Percentiles rank a stretch among this genome's conserved stretches.
Evolutionary conservation across 2,888 invertebrate genomes (phyloP).

Genomic region (Neocrepidodera transversa): DNA sequence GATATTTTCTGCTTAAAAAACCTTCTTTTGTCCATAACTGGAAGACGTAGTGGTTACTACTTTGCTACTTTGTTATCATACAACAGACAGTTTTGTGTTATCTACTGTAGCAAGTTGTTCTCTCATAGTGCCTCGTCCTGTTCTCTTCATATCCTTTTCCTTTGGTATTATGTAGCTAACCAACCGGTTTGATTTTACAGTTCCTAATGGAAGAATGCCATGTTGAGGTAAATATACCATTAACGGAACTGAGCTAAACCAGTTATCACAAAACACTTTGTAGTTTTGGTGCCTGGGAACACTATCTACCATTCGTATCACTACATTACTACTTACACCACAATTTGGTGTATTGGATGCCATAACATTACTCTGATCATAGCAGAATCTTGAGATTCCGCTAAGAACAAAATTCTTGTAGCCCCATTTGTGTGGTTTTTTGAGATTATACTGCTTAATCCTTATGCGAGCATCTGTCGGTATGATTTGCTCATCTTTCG

Average conservation of each 20-base stretch:
- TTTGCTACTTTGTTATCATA: conserved; percentile 54
- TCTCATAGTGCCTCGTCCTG: no score
- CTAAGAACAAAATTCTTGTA: no score
- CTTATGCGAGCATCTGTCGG: conserved; percentile 13
- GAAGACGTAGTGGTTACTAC: conserved; percentile 49
- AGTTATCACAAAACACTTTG: no score
- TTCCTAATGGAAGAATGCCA: conserved; percentile 38
- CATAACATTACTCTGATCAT: conserved; percentile 24
- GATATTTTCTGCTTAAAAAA: conserved; percentile 19
- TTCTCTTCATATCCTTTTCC: conserved; percentile 7
- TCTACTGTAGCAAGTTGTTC: no score
- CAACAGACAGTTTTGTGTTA: conserved; percentile 38
- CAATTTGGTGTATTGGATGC: conserved; percentile 16
- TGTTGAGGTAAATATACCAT: conserved; percentile 39
- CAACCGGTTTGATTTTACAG: conserved; percentile 33
- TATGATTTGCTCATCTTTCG: conserved; percentile 26
- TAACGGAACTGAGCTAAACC: no score
- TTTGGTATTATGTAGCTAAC: conserved; percentile 10
- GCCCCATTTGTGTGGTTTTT: conserved; percentile 24
- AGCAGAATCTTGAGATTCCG: conserved; percentile 29
- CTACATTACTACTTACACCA: conserved; percentile 29
- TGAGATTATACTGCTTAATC: conserved; percentile 25
- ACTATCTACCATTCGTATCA: conserved; percentile 5
- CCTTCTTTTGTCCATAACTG: conserved; percentile 21
- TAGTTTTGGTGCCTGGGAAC: conserved; percentile 13